A percentile compares a stretch with the other conserved stretches of the same genome.
These are phyloP conservation scores for Tetragonisca angustula DNA, from an alignment of 2,888 invertebrate species.

Conservation along the genomic window DNA sequence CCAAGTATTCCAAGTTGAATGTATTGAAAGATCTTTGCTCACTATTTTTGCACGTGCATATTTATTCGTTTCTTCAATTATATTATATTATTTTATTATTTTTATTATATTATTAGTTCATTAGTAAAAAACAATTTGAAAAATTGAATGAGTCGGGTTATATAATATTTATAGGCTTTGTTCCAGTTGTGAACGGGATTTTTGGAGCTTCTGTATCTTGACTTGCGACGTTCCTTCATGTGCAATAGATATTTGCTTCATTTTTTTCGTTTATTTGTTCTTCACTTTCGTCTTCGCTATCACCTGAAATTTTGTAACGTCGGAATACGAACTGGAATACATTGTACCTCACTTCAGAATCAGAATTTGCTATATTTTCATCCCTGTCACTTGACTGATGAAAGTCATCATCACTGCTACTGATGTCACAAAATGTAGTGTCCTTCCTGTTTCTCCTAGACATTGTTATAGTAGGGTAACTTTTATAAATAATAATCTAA, in stretches of 20 bases:
- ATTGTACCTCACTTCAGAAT: slow-evolving; percentile 20
- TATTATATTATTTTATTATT: no score
- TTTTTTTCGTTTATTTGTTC: slow-evolving; percentile 6
- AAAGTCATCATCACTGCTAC: slow-evolving; percentile 21
- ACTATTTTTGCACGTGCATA: slow-evolving; percentile 1
- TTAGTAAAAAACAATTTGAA: slow-evolving; percentile 11
- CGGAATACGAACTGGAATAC: not conserved
- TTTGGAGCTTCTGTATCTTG: not conserved
- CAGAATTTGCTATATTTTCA: slow-evolving; percentile 10
- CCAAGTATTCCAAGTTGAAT: slow-evolving; percentile 17
- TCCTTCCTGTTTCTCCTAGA: slow-evolving; percentile 19
- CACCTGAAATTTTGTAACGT: not conserved
- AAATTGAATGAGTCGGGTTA: not conserved
- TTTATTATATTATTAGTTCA: slow-evolving; percentile 3
- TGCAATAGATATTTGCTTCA: slow-evolving; percentile 11
- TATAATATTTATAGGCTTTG: slow-evolving; percentile 8
- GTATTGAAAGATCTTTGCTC: slow-evolving; percentile 8
- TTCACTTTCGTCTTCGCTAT: slow-evolving; percentile 8
- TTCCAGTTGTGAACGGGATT: slow-evolving; percentile 3
- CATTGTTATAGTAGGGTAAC: slow-evolving; percentile 19
- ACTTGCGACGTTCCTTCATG: slow-evolving; percentile 11
- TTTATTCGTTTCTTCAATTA: slow-evolving; percentile 17
- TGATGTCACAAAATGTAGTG: slow-evolving; percentile 21
- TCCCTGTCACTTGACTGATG: slow-evolving; percentile 18
- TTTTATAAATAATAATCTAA: slow-evolving; percentile 6